Evolutionary conservation across 64 coral and sea anemone genomes (phyloP), one percentile per base, ranked within the genome.

Genomic region (Porites lutea): DNA sequence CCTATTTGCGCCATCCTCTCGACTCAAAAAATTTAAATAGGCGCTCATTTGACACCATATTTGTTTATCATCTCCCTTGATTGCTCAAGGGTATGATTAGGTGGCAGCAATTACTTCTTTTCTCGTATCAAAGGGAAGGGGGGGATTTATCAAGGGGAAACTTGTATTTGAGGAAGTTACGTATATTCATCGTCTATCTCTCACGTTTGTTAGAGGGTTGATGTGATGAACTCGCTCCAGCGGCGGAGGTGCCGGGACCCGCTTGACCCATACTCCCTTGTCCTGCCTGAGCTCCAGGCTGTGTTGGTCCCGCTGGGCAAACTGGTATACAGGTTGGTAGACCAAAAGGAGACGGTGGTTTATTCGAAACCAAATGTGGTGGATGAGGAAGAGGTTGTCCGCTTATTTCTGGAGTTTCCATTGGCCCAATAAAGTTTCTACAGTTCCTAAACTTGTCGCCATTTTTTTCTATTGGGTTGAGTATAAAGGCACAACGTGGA

Each of bases 341-440:
- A 5, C 22, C 61, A 48, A 65, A 2, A 48, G 60, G 44, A 21
- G 61, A n/a, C 2, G n/a, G 2, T 21, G 81, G 44, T 68, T 61
- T 67, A 10, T 49, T 50, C 9, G 18, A 13, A 8, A 83, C 18
- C 59, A 83, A 66, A 68, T 65, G 81, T 21, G 81, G 61, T 16
- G 81, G 61, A 11, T 67, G 61, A 12, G 81, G 81, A 65, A 83
- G 81, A 0, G 46, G 61, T 83, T 83, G 81, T 7, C 81, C 63
- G 8, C 53, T 67, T 19, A 83, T 83, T 67, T 8, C 19, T 4
- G 61, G 81, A 3, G 47, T 16, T 51, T n/a, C 16, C 13, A 67
- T 15, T 68, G 81, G 81, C 18, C 81, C 81, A 65, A 68, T 2
- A 7, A 63, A 16, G 47, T 11, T 8, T 68, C 13, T 83, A n/a